These are phyloP conservation scores for Psilanteris sp. DNA, from an alignment of 1,140 invertebrate species.

Conservation along the genomic window DNA sequence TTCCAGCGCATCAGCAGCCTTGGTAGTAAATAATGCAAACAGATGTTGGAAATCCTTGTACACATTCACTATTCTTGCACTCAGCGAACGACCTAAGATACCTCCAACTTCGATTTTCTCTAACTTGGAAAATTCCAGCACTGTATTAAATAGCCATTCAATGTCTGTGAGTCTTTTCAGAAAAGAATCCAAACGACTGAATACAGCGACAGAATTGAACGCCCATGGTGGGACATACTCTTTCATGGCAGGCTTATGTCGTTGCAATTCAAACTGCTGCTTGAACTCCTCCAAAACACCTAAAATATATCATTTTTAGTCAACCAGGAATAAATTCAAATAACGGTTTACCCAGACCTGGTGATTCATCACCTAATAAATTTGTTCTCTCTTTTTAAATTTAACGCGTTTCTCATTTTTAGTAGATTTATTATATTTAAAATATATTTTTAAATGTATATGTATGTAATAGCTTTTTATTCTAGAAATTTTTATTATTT, in stretches of 20 bases:
- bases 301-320: too few species aligned
- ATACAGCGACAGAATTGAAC: slow-evolving; percentile 93
- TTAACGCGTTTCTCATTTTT: too few species aligned
- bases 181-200: slow-evolving; percentile 91
- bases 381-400: too few species aligned
- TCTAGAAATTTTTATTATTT: too few species aligned
- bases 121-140: slow-evolving; percentile 95
- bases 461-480: too few species aligned
- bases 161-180: slow-evolving; percentile 89
- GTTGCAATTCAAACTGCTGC: slow-evolving; percentile 73
- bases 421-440: too few species aligned
- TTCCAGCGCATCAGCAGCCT: slow-evolving; percentile 93
- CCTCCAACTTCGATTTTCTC: slow-evolving; percentile 98
- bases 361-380: too few species aligned
- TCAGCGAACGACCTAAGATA: slow-evolving; percentile 90
- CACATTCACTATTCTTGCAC: slow-evolving; percentile 87
- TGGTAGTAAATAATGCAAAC: slow-evolving; percentile 91
- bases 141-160: slow-evolving; percentile 94
- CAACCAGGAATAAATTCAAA: too few species aligned
- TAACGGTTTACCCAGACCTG: too few species aligned
- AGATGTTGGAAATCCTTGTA: slow-evolving; percentile 94
- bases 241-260: slow-evolving; percentile 71
- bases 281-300: slow-evolving; percentile 77
- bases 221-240: slow-evolving; percentile 87
- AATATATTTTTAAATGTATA: too few species aligned